Evolutionary conservation across 2,888 invertebrate genomes (phyloP).

Genomic region (Chrysomela aeneicollis): DNA sequence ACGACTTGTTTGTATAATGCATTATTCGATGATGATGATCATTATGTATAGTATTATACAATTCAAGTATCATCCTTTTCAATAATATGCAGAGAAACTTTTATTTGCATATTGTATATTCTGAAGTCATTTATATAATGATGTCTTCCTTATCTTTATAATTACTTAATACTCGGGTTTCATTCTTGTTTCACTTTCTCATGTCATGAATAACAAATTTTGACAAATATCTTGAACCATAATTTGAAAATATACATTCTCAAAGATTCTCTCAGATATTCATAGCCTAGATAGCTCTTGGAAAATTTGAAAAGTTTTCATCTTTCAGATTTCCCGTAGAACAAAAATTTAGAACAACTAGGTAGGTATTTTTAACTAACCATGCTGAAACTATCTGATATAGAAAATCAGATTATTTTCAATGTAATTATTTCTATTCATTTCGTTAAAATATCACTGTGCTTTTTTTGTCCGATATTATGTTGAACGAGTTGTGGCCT

Average conservation of each 20-base stretch:
- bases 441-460: no score
- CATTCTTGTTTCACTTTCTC: constrained; percentile 22
- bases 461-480: no score
- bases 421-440: no score
- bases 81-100: background rate
- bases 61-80: background rate
- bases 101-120: background rate
- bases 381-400: no score
- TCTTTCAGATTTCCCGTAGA: no score
- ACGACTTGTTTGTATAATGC: background rate
- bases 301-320: no score
- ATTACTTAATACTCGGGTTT: background rate
- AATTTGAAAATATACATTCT: background rate
- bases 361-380: no score
- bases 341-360: no score
- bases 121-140: background rate
- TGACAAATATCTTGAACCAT: background rate
- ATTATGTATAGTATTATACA: background rate
- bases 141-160: background rate
- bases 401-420: no score
- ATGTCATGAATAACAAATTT: background rate
- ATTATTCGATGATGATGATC: background rate
- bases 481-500: no score
- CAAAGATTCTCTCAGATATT: no score
- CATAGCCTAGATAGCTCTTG: no score